Evolutionary conservation across 1,140 invertebrate species (phyloP), one percentile per base, ranked within the genome.

Genomic region (Hylaeus volcanicus): DNA sequence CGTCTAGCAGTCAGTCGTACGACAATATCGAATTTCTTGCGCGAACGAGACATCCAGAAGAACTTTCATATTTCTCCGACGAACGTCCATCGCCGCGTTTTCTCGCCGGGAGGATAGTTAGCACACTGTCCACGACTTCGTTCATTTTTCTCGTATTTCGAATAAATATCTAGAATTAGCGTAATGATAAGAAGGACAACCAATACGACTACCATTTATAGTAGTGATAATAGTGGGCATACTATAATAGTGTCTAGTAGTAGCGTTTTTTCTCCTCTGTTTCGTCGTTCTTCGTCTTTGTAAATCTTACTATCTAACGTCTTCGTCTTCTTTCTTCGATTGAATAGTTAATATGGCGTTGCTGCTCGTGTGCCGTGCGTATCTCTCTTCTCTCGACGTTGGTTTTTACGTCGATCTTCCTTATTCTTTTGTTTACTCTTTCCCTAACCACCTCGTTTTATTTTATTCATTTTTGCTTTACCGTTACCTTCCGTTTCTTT

Each of bases 301-400:
- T 73, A 79, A 26, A 74, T 81, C 84, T 84, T 78, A 78, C 74
- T 82, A 82, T 56, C 74, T 74, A 26, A 76, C 63, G 64, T 86
- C 85, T 84, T 88, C 81, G 65, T 83, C 76, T 79, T 70, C 81
- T 75, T 74, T 80, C 79, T 66, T 81, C 68, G 80, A 84, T 85
- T 87, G 90, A 92, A 92, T 89, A 90, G 72, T 66, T 92, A 93
- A 92, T 93, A 92, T 92, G 91, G 91, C 92, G 90, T 92, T 81
- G 84, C 81, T 82, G 84, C 83, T 86, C 85, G 83, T 86, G 85
- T 60, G 80, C 69, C 85, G 84, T 86, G 84, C 83, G 58, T 75
- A 41, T 85, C 76, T 86, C 74, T 85, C 77, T 83, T 82, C 74
- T 80, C 82, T 83, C 76, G 75, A 88, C 71, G 71, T 74, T 74